phyloP scores from a whole-genome alignment of 2,888 invertebrate species.

The Trichacis sp. region DNA sequence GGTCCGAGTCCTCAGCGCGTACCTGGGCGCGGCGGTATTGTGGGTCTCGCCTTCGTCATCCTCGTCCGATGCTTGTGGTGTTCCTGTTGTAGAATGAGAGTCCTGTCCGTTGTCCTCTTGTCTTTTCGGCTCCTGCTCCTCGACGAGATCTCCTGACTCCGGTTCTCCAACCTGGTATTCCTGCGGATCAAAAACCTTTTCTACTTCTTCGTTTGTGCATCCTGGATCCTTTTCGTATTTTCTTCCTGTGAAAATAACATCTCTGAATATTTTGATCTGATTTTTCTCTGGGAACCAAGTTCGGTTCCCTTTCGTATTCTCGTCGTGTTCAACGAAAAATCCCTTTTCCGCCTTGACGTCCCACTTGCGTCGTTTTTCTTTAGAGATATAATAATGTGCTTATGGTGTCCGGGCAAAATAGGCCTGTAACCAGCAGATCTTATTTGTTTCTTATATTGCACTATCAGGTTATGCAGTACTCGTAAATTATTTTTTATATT shows the following conservation, averaged over 20 bases:
- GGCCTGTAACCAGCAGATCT: too few species aligned
- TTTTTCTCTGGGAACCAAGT: conserved; percentile 19
- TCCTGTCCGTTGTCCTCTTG: background rate
- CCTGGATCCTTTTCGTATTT: background rate
- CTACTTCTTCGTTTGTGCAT: background rate
- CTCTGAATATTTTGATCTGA: background rate
- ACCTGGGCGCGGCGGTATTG: background rate
- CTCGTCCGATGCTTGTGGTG: background rate
- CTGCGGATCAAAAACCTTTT: too few species aligned
- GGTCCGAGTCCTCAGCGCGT: background rate
- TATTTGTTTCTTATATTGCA: too few species aligned
- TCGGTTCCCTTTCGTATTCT: conserved; percentile 19
- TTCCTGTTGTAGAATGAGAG: background rate
- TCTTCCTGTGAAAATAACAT: background rate
- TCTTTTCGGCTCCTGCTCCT: too few species aligned
- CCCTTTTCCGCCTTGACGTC: conserved; percentile 20
- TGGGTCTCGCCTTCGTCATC: background rate
- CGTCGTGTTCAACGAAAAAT: conserved; percentile 24
- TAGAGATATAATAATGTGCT: too few species aligned
- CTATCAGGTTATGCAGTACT: too few species aligned
- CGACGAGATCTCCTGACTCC: background rate
- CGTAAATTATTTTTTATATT: too few species aligned
- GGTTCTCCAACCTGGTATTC: too few species aligned
- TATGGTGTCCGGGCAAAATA: too few species aligned
- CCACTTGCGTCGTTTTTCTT: conserved; percentile 17